Conservation (phyloP, 2,797 vertebrate species). For the Sylvia borin region DNA sequence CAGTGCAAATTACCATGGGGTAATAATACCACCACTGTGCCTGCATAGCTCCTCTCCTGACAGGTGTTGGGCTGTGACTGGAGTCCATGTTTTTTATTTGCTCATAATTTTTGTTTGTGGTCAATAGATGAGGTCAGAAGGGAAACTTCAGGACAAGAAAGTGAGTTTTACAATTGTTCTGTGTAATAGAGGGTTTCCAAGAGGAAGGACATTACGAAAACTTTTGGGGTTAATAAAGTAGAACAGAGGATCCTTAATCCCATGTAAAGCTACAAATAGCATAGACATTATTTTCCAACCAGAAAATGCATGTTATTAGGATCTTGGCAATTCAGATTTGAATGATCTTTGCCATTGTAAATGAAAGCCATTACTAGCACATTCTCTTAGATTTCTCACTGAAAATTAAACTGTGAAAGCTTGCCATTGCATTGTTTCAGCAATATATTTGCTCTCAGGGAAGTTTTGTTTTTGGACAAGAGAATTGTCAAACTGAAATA, state of each 20-base stretch:
- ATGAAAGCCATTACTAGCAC: neutral
- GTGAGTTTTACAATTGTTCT: neutral
- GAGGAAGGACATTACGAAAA: neutral
- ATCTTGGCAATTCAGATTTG: neutral
- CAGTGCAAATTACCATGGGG: rapidly evolving
- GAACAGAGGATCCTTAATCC: neutral
- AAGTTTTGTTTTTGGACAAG: neutral
- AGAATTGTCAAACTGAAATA: neutral
- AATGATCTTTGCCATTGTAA: neutral
- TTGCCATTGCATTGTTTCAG: neutral
- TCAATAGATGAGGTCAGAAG: neutral
- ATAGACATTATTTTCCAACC: neutral
- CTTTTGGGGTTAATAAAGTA: neutral
- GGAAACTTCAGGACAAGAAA: neutral
- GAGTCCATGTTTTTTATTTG: neutral
- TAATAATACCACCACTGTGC: too few species aligned
- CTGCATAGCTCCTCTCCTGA: neutral
- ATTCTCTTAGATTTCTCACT: neutral
- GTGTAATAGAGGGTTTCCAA: neutral
- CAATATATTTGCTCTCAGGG: neutral
- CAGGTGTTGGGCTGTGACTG: neutral
- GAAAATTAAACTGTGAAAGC: conserved; percentile 34
- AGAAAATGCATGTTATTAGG: neutral
- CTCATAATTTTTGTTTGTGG: neutral
- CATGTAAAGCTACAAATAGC: neutral